These are phyloP conservation scores for Adelosebastes latens DNA, from an alignment of 2,797 vertebrate genomes.

Conservation along the genomic window DNA sequence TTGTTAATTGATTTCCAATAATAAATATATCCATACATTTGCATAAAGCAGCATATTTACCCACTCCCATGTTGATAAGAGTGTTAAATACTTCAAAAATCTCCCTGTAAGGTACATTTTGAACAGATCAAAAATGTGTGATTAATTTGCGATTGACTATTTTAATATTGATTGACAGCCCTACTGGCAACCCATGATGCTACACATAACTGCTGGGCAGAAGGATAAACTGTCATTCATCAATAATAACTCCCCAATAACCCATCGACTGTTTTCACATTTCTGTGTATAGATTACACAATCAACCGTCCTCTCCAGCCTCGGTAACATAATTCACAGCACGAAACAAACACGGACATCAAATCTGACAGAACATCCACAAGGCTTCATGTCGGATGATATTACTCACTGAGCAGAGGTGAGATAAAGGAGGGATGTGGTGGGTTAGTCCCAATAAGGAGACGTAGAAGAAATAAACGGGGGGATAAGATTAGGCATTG, in stretches of 20 bases:
- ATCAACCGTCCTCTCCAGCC: background rate
- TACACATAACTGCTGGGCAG: background rate
- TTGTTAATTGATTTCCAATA: no score
- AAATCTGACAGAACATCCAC: background rate
- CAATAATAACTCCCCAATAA: background rate
- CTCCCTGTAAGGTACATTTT: no score
- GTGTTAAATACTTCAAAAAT: no score
- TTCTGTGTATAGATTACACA: background rate
- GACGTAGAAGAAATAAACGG: background rate
- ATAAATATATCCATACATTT: no score
- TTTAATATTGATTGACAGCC: no score
- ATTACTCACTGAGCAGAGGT: background rate
- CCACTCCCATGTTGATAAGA: no score
- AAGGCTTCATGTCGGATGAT: background rate
- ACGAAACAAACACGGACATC: background rate
- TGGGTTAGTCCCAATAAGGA: background rate
- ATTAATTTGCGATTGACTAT: no score
- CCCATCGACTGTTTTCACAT: background rate
- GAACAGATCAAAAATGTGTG: no score
- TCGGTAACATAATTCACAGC: background rate
- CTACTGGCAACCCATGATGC: background rate
- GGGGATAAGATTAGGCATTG: conserved; percentile 3
- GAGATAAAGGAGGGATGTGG: conserved; percentile 2
- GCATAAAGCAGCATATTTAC: no score
- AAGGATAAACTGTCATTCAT: background rate